Base-by-base conservation (phyloP, 2,113 vertebrate species). In the Nothobranchius furzeri region DNA sequence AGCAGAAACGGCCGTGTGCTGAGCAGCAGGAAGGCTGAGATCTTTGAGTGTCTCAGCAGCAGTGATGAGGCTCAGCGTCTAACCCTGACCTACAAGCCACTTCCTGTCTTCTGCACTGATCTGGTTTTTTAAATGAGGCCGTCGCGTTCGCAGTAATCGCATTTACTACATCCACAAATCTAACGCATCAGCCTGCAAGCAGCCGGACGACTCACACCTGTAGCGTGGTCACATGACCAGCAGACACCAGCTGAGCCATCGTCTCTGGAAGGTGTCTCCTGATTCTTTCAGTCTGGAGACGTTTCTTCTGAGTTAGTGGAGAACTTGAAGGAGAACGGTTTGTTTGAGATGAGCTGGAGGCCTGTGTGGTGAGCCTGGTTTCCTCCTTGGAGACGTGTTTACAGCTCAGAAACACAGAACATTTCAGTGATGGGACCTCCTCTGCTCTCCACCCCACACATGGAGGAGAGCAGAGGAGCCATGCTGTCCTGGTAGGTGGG, bases 1-100 rank as follows among this genome's bases (percentile, higher is more conserved):
- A 11, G 49, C 49, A 50, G 52, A 13, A 35, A 6, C 25, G 30
- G 30, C 3, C 30, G 30, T 30, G 2, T 30, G 30, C 3, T 30
- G 30, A 3, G 30, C 30, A 30, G 30, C 30, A 30, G 30, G 30
- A 30, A 12, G 24, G 0, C 10, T 25, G 6, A 6, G 51, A 2
- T 53, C 11, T 25, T 25, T 30, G 25, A 55, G 30, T 35, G 65
- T 53, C 43, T 55, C 78, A 63, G 54, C 67, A 75, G 67, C 60
- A 83, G 75, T 51, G 67, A 60, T 70, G 67, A 76, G 84, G 67
- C 84, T 76, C 61, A 81, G 76, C 78, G n/a, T 79, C 81, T 76
- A 89, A 87, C 82, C 76, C 68, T 53, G 85, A 86, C 75, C 76
- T 87, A 52, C 63, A 87, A 88, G 81, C 90, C 91, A 90, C 90